Base-by-base conservation (phyloP, 2,888 invertebrate genomes). In the Orchestes rusci region DNA sequence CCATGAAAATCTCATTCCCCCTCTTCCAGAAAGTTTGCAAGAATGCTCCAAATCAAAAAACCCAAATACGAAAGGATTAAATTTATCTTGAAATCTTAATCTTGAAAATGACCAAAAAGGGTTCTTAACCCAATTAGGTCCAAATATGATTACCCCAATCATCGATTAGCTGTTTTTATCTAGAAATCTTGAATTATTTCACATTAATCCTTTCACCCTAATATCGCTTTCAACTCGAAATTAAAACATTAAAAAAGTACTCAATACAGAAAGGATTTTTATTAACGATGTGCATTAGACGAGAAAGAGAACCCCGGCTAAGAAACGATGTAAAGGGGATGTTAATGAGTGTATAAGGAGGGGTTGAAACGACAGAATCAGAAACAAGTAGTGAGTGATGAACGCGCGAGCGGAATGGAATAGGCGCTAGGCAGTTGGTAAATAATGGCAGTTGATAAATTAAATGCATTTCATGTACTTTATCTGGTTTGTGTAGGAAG, bases 351-450 rank as follows among this genome's bases (percentile, higher is more conserved):
- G 33, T 48, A 43, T 33, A 40, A 40, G 43, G 48, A 43, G 44
- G 48, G 48, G 32, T 48, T 37, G 41, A 48, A 44, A 40, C 48
- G 48, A 48, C 48, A 48, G 41, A 41, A 48, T 48, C 48, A 48
- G 48, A 44, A 48, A 48, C 48, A 48, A 48, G 48, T 44, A 48
- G 48, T 48, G 48, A 48, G 48, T 48, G 44, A 48, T 48, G 48
- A 44, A 48, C 43, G 40, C 17, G 36, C 18, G 37, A 17, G 33
- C 33, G 32, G 43, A 43, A 31, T 36, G 31, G 40, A 43, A 31
- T 39, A 33, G 39, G 40, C 36, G 28, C 37, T 19, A 43, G 40
- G 41, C 44, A 44, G 32, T 32, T 41, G 48, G 38, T 44, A 44
- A 48, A 48, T 48, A 44, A 40, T 44, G 44, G 38, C 27, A 41